Conservation (phyloP, 2,888 invertebrate species). For the Diabrotica balteata region DNA sequence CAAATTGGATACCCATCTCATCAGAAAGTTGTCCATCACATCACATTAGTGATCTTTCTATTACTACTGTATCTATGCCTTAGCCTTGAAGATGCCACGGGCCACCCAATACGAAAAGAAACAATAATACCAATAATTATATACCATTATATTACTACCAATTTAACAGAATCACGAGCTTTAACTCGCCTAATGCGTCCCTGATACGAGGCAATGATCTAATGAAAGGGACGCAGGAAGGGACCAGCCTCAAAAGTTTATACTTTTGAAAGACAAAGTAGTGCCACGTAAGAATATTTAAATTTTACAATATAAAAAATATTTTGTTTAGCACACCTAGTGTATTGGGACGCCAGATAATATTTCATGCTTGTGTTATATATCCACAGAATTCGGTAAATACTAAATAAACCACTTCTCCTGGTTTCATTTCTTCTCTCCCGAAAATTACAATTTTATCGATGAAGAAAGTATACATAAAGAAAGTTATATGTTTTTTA, state of each 20-base stretch:
- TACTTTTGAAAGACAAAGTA: too few relatives aligned
- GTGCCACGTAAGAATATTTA: too few relatives aligned
- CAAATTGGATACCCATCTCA: background rate
- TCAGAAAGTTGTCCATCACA: background rate
- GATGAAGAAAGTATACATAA: background rate
- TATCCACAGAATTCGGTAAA: too few relatives aligned
- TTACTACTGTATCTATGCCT: slow-evolving; percentile 16
- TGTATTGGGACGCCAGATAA: background rate
- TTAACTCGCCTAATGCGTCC: slow-evolving; percentile 17
- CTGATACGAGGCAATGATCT: slow-evolving; percentile 16
- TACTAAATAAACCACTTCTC: background rate
- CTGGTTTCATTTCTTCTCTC: background rate
- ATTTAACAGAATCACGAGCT: slow-evolving; percentile 25
- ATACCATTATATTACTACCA: slow-evolving; percentile 27
- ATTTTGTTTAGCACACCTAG: too few relatives aligned
- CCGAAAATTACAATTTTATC: background rate
- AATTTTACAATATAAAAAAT: too few relatives aligned
- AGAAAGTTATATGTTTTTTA: too few relatives aligned
- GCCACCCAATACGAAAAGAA: slow-evolving; percentile 27
- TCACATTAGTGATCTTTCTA: background rate
- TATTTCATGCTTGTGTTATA: background rate
- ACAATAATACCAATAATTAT: slow-evolving; percentile 28
- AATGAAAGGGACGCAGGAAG: background rate
- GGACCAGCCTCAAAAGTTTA: background rate
- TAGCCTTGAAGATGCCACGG: slow-evolving; percentile 20